A percentile compares a stretch with the other conserved stretches of the same genome.
phyloP scores from a whole-genome alignment of 2,888 invertebrate genomes.

The Drosophila putrida region DNA sequence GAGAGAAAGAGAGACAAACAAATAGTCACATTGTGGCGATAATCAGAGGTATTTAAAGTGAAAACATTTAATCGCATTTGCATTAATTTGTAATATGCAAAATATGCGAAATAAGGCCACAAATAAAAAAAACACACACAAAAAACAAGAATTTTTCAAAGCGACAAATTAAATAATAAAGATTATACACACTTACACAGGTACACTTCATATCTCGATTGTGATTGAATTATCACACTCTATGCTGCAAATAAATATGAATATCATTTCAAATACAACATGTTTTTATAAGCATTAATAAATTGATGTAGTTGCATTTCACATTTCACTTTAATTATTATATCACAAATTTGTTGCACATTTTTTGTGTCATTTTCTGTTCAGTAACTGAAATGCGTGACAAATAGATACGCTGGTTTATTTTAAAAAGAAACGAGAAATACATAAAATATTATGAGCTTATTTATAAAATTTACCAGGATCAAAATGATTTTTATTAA shows the following conservation, averaged over 20 bases:
- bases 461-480: no score
- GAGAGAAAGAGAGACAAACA: constrained; percentile 37
- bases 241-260: constrained; percentile 30
- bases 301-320: constrained; percentile 14
- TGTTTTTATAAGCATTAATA: neutral
- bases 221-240: constrained; percentile 76
- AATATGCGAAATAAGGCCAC: constrained; percentile 27
- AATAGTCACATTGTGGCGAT: constrained; percentile 62
- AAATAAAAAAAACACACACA: constrained; percentile 24
- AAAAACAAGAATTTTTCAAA: constrained; percentile 33
- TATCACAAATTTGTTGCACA: constrained; percentile 28
- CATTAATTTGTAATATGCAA: constrained; percentile 65
- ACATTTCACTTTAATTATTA: constrained; percentile 45
- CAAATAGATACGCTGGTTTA: constrained; percentile 6
- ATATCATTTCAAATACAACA: neutral
- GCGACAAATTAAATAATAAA: constrained; percentile 75
- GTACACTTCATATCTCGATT: constrained; percentile 37
- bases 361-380: constrained; percentile 28
- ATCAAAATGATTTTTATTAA: no score
- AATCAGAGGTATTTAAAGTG: constrained; percentile 61
- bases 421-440: neutral
- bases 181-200: constrained; percentile 47
- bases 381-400: neutral
- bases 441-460: neutral
- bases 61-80: constrained; percentile 77